phyloP scores from a whole-genome alignment of 1,140 invertebrate species.

The Paramacrobiotus metropolitanus region DNA sequence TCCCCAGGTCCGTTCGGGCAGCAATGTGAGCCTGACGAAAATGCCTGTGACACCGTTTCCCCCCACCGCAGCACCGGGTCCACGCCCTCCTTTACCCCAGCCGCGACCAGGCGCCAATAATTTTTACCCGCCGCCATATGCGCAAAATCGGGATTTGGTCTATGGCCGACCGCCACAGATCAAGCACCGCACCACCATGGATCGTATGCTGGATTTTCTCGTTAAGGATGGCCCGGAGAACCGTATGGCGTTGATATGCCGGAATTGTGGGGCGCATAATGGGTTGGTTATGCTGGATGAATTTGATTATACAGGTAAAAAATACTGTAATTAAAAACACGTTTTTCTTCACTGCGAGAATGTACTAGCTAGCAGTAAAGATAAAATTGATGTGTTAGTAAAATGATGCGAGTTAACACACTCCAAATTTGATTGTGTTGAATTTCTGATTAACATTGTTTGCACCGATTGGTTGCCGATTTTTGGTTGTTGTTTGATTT shows the following conservation, averaged over 20 bases:
- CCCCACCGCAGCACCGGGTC: not conserved
- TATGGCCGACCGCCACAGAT: conserved; percentile 29
- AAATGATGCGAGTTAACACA: too few relatives aligned
- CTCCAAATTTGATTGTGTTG: conserved; percentile 8
- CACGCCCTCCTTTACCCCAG: too few relatives aligned
- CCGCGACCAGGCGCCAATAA: too few relatives aligned
- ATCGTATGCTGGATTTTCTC: conserved; percentile 73
- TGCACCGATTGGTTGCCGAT: not conserved
- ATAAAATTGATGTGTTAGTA: too few relatives aligned
- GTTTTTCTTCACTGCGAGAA: conserved; percentile 8
- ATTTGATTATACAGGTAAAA: conserved; percentile 64
- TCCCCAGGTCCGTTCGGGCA: too few relatives aligned
- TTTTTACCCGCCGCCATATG: not conserved
- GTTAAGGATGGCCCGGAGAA: conserved; percentile 83
- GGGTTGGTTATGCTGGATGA: conserved; percentile 91
- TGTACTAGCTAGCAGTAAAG: too few relatives aligned
- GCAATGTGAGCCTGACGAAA: too few relatives aligned
- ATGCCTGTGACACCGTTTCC: not conserved
- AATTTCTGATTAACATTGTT: conserved; percentile 5
- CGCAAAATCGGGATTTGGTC: conserved; percentile 1
- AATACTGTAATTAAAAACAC: conserved; percentile 5
- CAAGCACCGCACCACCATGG: conserved; percentile 40
- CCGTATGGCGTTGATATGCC: conserved; percentile 80
- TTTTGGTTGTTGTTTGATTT: conserved; percentile 3
- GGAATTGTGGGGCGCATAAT: conserved; percentile 68